A percentile compares a stretch with the other conserved stretches of the same genome.
phyloP scores from a whole-genome alignment of 2,888 invertebrate genomes.

The Platycheirus albimanus region DNA sequence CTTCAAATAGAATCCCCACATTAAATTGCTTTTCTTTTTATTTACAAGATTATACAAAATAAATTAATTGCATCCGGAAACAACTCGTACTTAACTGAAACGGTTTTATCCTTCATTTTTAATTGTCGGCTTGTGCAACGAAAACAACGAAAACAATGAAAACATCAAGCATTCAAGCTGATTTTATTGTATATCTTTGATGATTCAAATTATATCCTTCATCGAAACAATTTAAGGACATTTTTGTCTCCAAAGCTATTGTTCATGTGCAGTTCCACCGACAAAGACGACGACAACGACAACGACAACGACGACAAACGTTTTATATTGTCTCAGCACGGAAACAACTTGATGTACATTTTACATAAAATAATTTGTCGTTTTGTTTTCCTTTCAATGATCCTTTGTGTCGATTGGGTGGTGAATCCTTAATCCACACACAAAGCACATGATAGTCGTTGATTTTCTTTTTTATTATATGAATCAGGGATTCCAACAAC shows the following conservation, averaged over 20 bases:
- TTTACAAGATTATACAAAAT: background rate
- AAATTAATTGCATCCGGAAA: no score
- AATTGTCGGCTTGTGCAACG: background rate
- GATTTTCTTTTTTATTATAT: conserved; percentile 2
- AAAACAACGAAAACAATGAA: conserved; percentile 24
- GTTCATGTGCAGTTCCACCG: background rate
- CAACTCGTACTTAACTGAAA: background rate
- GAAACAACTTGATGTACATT: conserved; percentile 16
- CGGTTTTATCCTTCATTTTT: background rate
- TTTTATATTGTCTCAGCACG: conserved; percentile 10
- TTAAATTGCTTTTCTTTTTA: no score
- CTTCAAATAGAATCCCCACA: no score
- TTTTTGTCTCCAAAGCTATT: background rate
- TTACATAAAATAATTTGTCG: background rate
- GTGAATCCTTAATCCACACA: conserved; percentile 47
- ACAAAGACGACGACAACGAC: no score
- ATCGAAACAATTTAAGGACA: conserved; percentile 24
- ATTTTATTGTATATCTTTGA: conserved; percentile 1
- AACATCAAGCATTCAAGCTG: background rate
- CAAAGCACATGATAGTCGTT: conserved; percentile 6
- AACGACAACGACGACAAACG: no score
- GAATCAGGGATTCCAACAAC: conserved; percentile 6
- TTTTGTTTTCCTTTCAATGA: conserved; percentile 29
- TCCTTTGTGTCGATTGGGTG: conserved; percentile 52
- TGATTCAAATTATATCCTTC: conserved; percentile 24